A percentile compares a stretch with the other conserved stretches of the same genome.
Evolutionary conservation across 2,113 vertebrate species (phyloP).

Genomic region (Atherinomorus stipes): DNA sequence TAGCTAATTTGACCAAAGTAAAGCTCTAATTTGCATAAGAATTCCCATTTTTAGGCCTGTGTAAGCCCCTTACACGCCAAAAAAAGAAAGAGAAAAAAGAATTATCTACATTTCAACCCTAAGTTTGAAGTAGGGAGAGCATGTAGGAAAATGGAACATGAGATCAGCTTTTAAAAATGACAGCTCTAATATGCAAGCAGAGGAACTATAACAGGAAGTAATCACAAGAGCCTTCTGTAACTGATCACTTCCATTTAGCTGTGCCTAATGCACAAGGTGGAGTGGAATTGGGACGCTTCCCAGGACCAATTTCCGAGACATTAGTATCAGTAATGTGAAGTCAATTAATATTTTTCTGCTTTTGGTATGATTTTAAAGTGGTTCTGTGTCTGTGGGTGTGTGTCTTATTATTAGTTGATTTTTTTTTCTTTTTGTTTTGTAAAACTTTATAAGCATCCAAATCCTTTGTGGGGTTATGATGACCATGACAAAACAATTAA

Average conservation of each 20-base stretch:
- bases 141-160: slow-evolving; percentile 19
- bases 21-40: slow-evolving; percentile 42
- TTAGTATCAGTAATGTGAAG: slow-evolving; percentile 38
- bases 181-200: slow-evolving; percentile 41
- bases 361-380: slow-evolving; percentile 13
- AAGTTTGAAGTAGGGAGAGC: not conserved
- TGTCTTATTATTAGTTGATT: not conserved
- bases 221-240: slow-evolving; percentile 47
- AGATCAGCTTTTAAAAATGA: slow-evolving; percentile 46
- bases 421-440: not conserved
- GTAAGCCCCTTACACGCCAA: too few relatives aligned
- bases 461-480: not conserved
- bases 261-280: slow-evolving; percentile 51
- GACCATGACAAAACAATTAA: not conserved
- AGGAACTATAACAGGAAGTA: slow-evolving; percentile 50
- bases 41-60: slow-evolving; percentile 12
- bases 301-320: slow-evolving; percentile 20
- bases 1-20: slow-evolving; percentile 33
- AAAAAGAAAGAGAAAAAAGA: too few relatives aligned
- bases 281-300: slow-evolving; percentile 40
- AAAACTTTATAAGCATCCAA: not conserved
- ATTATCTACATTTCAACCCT: slow-evolving; percentile 1
- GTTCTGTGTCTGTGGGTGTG: not conserved
- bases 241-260: slow-evolving; percentile 54
- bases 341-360: slow-evolving; percentile 6